These are phyloP conservation scores for Orthonyx spaldingii DNA, from an alignment of 2,113 vertebrate genomes.

Conservation along the genomic window DNA sequence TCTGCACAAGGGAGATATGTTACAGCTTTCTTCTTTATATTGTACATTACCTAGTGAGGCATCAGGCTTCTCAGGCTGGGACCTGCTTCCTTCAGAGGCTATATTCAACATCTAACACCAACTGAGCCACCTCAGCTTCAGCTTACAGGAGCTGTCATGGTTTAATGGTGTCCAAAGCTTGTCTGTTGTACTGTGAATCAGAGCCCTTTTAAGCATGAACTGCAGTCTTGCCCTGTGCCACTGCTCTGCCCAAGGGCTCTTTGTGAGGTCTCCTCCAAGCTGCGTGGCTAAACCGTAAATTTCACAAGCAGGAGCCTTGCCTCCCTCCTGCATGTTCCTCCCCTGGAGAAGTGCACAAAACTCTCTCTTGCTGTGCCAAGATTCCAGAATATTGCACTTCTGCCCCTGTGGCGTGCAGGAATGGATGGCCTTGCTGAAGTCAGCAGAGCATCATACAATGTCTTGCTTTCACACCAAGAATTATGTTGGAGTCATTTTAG, in stretches of 20 bases:
- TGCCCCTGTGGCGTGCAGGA: accelerated
- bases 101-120: not conserved
- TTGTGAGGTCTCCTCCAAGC: not conserved
- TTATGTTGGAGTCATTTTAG: not conserved
- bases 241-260: not conserved
- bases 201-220: not conserved
- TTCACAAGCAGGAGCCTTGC: not conserved
- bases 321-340: accelerated
- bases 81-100: not conserved
- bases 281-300: not conserved
- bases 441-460: not conserved
- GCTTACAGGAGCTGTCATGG: not conserved
- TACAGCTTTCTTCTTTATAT: not conserved
- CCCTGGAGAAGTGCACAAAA: not conserved
- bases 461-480: not conserved
- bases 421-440: not conserved
- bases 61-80: not conserved
- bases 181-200: not conserved
- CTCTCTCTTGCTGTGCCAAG: not conserved
- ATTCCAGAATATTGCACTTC: not conserved
- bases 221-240: not conserved
- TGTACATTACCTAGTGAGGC: not conserved
- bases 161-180: not conserved
- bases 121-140: not conserved
- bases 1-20: accelerated